Base-by-base conservation (phyloP, 2,888 invertebrate species). In the Gryllus longicercus region DNA sequence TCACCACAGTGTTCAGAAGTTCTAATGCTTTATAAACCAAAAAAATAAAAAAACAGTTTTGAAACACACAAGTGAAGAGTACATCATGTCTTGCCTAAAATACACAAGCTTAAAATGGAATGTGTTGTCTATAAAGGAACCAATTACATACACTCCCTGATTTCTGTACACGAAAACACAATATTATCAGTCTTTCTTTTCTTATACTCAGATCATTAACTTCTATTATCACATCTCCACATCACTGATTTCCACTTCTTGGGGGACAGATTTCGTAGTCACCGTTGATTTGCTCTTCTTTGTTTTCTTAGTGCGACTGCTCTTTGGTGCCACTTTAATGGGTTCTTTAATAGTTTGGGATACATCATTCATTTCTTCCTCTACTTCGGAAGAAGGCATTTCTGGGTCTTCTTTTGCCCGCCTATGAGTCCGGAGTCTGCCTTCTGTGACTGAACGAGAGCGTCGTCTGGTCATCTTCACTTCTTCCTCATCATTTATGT, bases 371-470 rank as follows among this genome's bases (percentile, higher is more conserved):
- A 63, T n/a, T 18, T 18, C 16, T 63, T 63, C 63, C 5, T 63
- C 63, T n/a, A 63, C 63, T 18, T 63, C 63, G 63, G 63, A 63
- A n/a, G 63, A 63, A 63, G 63, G 63, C n/a, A 63, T n/a, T 63
- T 63, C 63, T n/a, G 14, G 3, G n/a, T 63, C 63, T 16, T 18
- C 18, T 63, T 63, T 14, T 14, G 8, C 12, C 14, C 11, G 16
- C 63, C 63, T 63, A 4, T 63, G 14, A 38, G 38, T 8, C 3
- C 63, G 63, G 63, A n/a, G 16, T 10, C 63, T 63, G n/a, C 16
- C 63, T 18, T 63, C 63, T 63, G 63, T n/a, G 4, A 63, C 14
- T 11, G 63, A 63, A 10, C 63, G 63, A 63, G 63, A 63, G 63
- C 63, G 63, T 18, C 63, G 63, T 63, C 63, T 63, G 8, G 63